A percentile compares a stretch with the other conserved stretches of the same genome.
Conservation (phyloP, 2,888 invertebrate species). For the Drosophila fungiperda region DNA sequence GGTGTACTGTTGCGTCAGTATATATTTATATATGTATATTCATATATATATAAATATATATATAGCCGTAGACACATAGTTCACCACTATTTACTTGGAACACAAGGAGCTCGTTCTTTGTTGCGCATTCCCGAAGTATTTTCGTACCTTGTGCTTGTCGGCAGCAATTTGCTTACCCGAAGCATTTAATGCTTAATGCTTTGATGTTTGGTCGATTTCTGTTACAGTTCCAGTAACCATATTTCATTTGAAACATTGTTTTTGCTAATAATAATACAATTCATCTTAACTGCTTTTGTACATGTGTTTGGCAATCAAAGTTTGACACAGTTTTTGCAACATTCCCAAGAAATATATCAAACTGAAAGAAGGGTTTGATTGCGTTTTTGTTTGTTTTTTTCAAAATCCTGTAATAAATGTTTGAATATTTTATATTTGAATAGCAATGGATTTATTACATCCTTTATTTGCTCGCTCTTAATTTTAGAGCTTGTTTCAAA, state of each 20-base stretch:
- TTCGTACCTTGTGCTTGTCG: conserved; percentile 59
- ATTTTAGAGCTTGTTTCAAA: not conserved
- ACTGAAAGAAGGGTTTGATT: not conserved
- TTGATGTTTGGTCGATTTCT: conserved; percentile 55
- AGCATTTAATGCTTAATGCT: conserved; percentile 11
- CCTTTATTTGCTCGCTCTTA: not conserved
- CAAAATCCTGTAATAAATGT: not conserved
- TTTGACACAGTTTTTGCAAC: not conserved
- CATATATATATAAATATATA: not conserved
- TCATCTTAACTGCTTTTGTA: not conserved
- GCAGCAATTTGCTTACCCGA: conserved; percentile 21
- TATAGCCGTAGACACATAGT: conserved; percentile 19
- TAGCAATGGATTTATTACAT: not conserved
- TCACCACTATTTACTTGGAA: conserved; percentile 37
- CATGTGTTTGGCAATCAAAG: not conserved
- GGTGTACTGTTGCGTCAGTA: conserved; percentile 9
- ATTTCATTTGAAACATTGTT: not conserved
- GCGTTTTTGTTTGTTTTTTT: not conserved
- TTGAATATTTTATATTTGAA: not conserved
- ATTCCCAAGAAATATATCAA: not conserved
- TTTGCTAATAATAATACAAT: not conserved
- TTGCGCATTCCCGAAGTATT: conserved; percentile 40
- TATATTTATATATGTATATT: not conserved
- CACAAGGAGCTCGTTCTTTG: conserved; percentile 22
- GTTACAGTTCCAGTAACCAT: conserved; percentile 15